Conservation (phyloP, 1,140 invertebrate species). For the Drosophila arawakana region DNA sequence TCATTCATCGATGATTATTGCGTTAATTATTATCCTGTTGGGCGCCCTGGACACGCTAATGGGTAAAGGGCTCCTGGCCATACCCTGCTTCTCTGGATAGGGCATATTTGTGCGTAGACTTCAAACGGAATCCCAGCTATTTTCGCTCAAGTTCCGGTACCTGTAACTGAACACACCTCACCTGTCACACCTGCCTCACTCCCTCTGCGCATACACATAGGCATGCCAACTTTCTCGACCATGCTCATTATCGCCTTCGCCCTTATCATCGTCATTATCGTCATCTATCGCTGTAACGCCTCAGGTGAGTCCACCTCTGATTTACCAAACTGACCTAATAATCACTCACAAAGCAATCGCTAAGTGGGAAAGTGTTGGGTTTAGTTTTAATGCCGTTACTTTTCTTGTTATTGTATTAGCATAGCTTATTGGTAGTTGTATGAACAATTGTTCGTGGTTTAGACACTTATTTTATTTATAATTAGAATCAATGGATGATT, state of each 20-base stretch:
- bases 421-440: no score
- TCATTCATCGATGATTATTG: conserved; percentile 83
- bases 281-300: conserved; percentile 10
- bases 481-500: no score
- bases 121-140: conserved; percentile 82
- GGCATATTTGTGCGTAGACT: conserved; percentile 81
- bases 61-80: not conserved
- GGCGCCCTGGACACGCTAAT: conserved; percentile 17
- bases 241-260: conserved; percentile 45
- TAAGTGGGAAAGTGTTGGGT: conserved; percentile 33
- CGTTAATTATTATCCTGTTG: conserved; percentile 81
- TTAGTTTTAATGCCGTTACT: conserved; percentile 22
- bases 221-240: conserved; percentile 39
- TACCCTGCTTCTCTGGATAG: not conserved
- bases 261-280: conserved; percentile 17
- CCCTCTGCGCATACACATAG: conserved; percentile 14
- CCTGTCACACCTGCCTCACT: not conserved
- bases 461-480: no score
- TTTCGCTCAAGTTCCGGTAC: conserved; percentile 63
- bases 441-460: no score
- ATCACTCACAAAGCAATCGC: conserved; percentile 64
- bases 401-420: not conserved
- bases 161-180: conserved; percentile 28
- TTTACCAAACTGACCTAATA: conserved; percentile 69
- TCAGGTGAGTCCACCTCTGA: conserved; percentile 11